Evolutionary conservation across 2,888 invertebrate genomes (phyloP), one percentile per base, ranked within the genome.

Genomic region (Pristionchus entomophagus): DNA sequence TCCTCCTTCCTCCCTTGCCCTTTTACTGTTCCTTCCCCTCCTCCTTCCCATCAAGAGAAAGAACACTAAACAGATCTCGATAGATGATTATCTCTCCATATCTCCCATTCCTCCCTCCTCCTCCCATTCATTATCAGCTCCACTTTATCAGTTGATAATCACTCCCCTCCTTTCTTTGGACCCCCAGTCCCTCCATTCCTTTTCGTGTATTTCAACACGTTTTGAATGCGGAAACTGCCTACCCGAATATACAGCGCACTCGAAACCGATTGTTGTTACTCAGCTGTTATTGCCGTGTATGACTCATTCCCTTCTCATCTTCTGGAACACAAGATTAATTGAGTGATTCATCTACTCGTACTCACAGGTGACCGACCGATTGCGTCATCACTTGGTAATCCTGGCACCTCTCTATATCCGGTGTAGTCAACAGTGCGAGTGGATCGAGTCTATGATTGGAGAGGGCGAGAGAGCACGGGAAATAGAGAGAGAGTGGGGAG

Each of bases 21-120:
- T 53, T 38, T 81, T 41, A 38, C 32, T 56, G 12, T 41, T 53
- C 81, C 56, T 35, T 51, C 81, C 26, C 29, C 41, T 32, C 32
- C n/a, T 77, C 77, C 41, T 77, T 12, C 45, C 45, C 5, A 38
- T 77, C 77, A 38, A 69, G 59, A 59, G 59, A 59, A 59, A 59
- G 65, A 65, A 65, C 65, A 65, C 65, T 65, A 65, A 65, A 65
- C 65, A 65, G 65, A 65, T 65, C 65, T 14, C 22, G 59, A 59
- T 59, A n/a, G 65, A 65, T 65, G 32, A 35, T 35, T 65, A 65
- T 65, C 65, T 65, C 65, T 32, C 32, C 14, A 59, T 26, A 26
- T 45, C 45, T 45, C 45, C 56, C 56, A 65, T 45, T n/a, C n/a
- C n/a, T 26, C 59, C 59, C 29, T 29, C 59, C 59, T n/a, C 51